phyloP scores from a whole-genome alignment of 2,888 invertebrate species.

The Autographa pulchrina region DNA sequence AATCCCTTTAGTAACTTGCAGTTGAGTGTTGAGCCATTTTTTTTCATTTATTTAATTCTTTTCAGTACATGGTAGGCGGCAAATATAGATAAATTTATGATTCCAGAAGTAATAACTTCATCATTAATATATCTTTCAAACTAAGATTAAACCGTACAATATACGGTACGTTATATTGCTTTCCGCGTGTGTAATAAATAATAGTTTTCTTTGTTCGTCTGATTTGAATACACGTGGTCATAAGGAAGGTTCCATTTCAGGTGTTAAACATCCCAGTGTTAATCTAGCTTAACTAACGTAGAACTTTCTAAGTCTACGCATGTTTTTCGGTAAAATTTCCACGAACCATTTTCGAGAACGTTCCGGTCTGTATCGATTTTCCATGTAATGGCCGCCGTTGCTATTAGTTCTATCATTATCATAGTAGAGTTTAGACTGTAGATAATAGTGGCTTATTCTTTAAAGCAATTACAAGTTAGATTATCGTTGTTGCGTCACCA shows the following conservation, averaged over 20 bases:
- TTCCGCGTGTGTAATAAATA: not conserved
- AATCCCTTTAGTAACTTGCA: not conserved
- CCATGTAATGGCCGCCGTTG: slow-evolving; percentile 69
- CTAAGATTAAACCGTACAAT: no score
- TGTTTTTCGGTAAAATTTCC: not conserved
- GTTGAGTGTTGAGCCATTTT: no score
- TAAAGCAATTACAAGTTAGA: not conserved
- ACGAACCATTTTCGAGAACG: slow-evolving; percentile 70
- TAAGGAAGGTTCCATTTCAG: slow-evolving; percentile 8
- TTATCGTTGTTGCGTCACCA: slow-evolving; percentile 16
- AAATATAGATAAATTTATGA: no score
- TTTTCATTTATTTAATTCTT: no score
- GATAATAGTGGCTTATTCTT: not conserved
- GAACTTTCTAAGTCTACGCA: not conserved
- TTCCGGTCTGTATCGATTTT: slow-evolving; percentile 77
- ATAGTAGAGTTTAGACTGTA: not conserved
- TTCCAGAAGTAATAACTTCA: no score
- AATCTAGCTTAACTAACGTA: not conserved
- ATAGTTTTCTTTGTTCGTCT: slow-evolving; percentile 36
- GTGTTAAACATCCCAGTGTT: slow-evolving; percentile 7
- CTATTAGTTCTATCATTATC: slow-evolving; percentile 11
- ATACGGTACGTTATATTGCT: not conserved
- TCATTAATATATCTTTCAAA: no score
- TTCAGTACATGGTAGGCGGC: no score
- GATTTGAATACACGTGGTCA: slow-evolving; percentile 40